These are phyloP conservation scores for Gadopsis marmoratus DNA, from an alignment of 2,797 vertebrate species.

Conservation along the genomic window DNA sequence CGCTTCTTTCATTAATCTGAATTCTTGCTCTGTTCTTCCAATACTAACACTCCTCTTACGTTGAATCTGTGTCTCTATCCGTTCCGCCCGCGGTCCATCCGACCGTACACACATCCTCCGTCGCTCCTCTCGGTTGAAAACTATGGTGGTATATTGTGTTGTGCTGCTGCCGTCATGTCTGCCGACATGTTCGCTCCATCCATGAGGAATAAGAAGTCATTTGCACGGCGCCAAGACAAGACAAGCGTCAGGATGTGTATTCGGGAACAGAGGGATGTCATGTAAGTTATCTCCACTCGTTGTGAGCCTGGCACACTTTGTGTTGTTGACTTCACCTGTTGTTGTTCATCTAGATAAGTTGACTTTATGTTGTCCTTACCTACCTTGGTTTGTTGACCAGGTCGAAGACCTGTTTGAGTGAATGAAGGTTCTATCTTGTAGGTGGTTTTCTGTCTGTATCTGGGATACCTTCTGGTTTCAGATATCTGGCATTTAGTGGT, in stretches of 20 bases:
- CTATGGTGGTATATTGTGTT: constrained; percentile 70
- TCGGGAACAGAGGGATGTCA: constrained; percentile 64
- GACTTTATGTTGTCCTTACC: background rate
- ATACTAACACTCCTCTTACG: background rate
- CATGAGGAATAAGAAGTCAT: constrained; percentile 78
- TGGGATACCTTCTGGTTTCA: constrained; percentile 14
- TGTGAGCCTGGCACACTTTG: background rate
- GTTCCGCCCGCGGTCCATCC: background rate
- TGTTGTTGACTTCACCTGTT: background rate
- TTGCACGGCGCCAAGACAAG: constrained; percentile 58
- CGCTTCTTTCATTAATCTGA: background rate
- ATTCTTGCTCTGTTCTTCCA: background rate
- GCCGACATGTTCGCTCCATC: constrained; percentile 75
- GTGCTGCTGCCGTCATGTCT: constrained; percentile 60
- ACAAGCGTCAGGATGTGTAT: constrained; percentile 76
- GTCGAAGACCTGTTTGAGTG: background rate
- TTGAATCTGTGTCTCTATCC: background rate
- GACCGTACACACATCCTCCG: background rate
- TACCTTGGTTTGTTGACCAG: background rate
- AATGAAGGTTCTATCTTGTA: background rate
- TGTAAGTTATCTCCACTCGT: constrained; percentile 73
- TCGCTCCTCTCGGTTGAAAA: constrained; percentile 42
- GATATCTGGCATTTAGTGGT: constrained; percentile 1
- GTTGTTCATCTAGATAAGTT: background rate
- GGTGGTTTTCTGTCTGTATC: background rate